phyloP scores from a whole-genome alignment of 2,113 vertebrate species.

The Takifugu flavidus region DNA sequence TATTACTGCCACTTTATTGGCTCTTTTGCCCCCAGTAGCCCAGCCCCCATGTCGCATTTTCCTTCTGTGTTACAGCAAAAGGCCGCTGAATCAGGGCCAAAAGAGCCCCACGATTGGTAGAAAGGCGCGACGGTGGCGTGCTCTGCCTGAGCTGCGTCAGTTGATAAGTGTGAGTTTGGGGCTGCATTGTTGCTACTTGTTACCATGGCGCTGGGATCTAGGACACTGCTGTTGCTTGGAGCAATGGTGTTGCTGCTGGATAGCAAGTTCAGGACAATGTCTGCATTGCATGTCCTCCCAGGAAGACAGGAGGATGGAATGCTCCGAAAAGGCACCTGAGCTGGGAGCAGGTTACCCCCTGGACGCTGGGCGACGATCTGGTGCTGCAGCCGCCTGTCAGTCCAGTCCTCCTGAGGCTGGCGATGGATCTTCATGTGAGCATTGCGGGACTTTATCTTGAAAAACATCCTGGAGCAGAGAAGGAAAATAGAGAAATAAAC shows the following conservation, averaged over 20 bases:
- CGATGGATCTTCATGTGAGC: conserved; percentile 85
- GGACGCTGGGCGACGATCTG: conserved; percentile 59
- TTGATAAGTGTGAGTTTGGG: conserved; percentile 31
- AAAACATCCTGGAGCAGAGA: conserved; percentile 72
- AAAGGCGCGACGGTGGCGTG: conserved; percentile 28
- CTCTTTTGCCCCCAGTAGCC: conserved; percentile 31
- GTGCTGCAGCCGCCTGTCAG: conserved; percentile 63
- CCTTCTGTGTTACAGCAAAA: conserved; percentile 52
- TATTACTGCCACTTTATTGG: conserved; percentile 54
- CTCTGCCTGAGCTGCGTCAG: conserved; percentile 36
- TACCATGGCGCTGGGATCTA: conserved; percentile 15
- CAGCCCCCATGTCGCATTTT: conserved; percentile 36
- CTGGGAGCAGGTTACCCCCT: conserved; percentile 28
- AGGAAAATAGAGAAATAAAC: background rate
- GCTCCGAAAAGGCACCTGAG: conserved; percentile 32
- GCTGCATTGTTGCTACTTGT: conserved; percentile 32
- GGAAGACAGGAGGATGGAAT: conserved; percentile 35
- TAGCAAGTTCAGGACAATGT: conserved; percentile 28
- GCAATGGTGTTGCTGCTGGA: conserved; percentile 10
- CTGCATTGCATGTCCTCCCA: conserved; percentile 24
- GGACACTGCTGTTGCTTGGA: conserved; percentile 43
- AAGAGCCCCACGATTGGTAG: conserved; percentile 61
- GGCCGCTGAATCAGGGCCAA: conserved; percentile 34
- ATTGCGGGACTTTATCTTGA: conserved; percentile 81
- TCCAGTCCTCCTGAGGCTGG: conserved; percentile 73